Evolutionary conservation across 1,140 invertebrate genomes (phyloP).

Genomic region (Homarus americanus): DNA sequence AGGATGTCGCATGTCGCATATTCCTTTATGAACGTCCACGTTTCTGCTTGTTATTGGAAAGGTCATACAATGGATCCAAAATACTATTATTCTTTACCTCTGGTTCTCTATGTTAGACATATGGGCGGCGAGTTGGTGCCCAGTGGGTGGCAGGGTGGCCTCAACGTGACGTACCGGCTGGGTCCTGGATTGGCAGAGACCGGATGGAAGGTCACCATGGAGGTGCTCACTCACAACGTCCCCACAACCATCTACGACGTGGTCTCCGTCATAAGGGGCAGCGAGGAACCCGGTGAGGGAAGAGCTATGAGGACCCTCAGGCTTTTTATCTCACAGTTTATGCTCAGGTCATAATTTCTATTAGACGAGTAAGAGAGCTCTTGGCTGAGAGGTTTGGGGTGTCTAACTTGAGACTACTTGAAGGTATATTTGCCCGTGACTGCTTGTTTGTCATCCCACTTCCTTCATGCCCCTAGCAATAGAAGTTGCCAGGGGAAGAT

Average conservation of each 20-base stretch:
- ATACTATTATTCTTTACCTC: background rate
- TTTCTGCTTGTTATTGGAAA: too few species aligned
- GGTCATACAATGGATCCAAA: too few species aligned
- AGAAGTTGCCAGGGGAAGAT: too few species aligned
- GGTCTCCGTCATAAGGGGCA: background rate
- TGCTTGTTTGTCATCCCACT: too few species aligned
- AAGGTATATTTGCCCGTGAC: too few species aligned
- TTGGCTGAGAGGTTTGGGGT: too few species aligned
- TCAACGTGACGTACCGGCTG: conserved; percentile 29
- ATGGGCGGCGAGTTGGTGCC: conserved; percentile 16
- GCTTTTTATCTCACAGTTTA: too few species aligned
- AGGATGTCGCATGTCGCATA: background rate
- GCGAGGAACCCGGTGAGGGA: conserved; percentile 17
- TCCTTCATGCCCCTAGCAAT: too few species aligned
- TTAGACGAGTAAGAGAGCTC: too few species aligned
- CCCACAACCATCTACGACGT: conserved; percentile 26
- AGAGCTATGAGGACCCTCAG: too few species aligned
- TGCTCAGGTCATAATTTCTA: too few species aligned
- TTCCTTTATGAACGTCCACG: background rate
- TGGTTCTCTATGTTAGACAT: background rate
- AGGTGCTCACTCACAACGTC: conserved; percentile 11
- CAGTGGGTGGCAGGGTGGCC: conserved; percentile 28
- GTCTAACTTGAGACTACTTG: too few species aligned
- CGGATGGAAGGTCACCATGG: background rate
- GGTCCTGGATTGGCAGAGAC: background rate